Evolutionary conservation across 2,113 vertebrate species (phyloP), one percentile per base, ranked within the genome.

Genomic region (Ameiurus melas): DNA sequence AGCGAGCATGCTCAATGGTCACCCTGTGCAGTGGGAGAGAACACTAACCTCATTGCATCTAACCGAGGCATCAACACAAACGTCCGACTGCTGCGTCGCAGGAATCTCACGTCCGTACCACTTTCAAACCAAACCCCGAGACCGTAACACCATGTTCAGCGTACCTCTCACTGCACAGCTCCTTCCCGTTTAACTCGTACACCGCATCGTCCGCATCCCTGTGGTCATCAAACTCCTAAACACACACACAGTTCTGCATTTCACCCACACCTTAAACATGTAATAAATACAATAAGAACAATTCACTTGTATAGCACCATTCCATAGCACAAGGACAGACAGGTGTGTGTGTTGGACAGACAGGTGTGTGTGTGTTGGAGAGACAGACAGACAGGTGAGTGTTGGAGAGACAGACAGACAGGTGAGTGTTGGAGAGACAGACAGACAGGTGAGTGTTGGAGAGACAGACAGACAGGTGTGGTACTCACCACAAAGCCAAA

Each of bases 121-220:
- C 3, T 4, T 20, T 33, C 30, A 33, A 3, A n/a, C 27, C 17
- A 53, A n/a, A 39, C 5, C 43, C 43, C 0, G 43, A 43, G 43
- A 30, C 14, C 30, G 78, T 27, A 25, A 77, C 12, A 1, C 3
- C 1, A 13, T 36, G 19, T 20, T 60, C 19, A 39, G 43, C 55
- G 27, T 87, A 98, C 97, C 97, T 97, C 94, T 98, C 97, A 93
- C 95, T 98, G 92, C 97, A 98, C 85, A 98, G 71, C 86, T 97
- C 97, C 93, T 97, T 98, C 55, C 97, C 97, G 57, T 98, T 98
- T 71, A 98, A 87, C 91, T 98, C 97, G 85, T 98, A 98, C 70
- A 98, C 97, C 0, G 97, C 97, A 92, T 98, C 97, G 91, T 98
- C 97, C 78, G 97, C 97, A 92, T 98, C 97, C 92, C 97, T 96